Conservation (phyloP, 2,113 vertebrate genomes). For the Capreolus pygargus region DNA sequence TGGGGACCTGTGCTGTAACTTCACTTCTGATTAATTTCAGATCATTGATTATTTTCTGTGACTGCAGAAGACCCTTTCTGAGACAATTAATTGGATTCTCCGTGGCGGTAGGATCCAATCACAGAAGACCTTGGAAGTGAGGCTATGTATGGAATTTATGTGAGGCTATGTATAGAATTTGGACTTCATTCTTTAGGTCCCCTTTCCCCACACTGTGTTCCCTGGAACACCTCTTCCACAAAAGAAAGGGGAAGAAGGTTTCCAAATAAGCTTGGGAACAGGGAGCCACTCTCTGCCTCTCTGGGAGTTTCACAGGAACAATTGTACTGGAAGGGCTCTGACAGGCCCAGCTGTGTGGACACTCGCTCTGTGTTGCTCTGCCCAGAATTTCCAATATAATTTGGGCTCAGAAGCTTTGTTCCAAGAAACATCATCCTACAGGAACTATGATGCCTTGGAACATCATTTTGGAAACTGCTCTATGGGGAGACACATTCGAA, state of each 20-base stretch:
- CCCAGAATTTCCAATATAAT: background rate
- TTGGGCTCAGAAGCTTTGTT: background rate
- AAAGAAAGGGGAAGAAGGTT: background rate
- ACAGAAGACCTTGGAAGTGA: background rate
- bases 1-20: too few species aligned
- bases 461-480: background rate
- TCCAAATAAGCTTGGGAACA: background rate
- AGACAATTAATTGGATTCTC: background rate
- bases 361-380: background rate
- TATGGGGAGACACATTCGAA: background rate
- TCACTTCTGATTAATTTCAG: background rate
- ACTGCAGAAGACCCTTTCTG: background rate
- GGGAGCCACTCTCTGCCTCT: too few species aligned
- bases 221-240: background rate
- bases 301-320: accelerated
- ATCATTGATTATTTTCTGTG: background rate
- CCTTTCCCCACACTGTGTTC: background rate
- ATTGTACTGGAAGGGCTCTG: background rate
- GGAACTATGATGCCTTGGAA: background rate
- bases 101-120: accelerated
- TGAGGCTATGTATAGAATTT: background rate
- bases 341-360: background rate
- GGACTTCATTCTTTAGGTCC: background rate
- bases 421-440: background rate
- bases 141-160: background rate